phyloP scores from a whole-genome alignment of 2,113 vertebrate genomes.

The Lethenteron camtschaticum region DNA sequence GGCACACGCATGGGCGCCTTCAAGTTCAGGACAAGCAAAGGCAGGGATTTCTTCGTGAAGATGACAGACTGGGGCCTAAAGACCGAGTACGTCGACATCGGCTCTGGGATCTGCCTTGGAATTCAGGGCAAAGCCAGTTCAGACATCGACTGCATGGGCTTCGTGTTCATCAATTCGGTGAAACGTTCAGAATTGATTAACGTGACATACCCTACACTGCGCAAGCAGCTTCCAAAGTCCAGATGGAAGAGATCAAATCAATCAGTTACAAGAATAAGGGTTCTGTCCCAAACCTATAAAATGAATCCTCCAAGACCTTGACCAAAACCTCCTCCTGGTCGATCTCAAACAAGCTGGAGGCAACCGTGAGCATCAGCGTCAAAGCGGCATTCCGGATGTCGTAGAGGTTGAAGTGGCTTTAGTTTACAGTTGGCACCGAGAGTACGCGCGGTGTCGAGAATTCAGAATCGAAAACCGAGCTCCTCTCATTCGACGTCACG shows the following conservation, averaged over 20 bases:
- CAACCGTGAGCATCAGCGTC: slow-evolving; percentile 7
- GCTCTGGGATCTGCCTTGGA: slow-evolving; percentile 15
- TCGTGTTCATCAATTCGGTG: slow-evolving; percentile 12
- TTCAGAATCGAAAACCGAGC: no score
- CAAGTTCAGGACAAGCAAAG: slow-evolving; percentile 11
- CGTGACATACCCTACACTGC: slow-evolving; percentile 12
- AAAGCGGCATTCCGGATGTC: slow-evolving; percentile 10
- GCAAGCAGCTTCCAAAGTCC: slow-evolving; percentile 8
- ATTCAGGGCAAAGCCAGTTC: neutral
- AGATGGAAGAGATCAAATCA: slow-evolving; percentile 10
- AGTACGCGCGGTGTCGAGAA: no score
- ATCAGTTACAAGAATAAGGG: slow-evolving; percentile 5
- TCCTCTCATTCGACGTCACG: neutral
- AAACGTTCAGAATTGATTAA: slow-evolving; percentile 8
- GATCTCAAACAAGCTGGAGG: neutral
- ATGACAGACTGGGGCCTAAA: slow-evolving; percentile 13
- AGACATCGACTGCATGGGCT: slow-evolving; percentile 11
- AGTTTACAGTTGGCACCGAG: no score
- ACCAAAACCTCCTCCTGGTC: slow-evolving; percentile 12
- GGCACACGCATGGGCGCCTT: slow-evolving; percentile 14
- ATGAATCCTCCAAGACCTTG: slow-evolving; percentile 10
- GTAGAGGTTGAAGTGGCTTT: no score
- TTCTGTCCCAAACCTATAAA: slow-evolving; percentile 3
- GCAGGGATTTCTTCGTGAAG: slow-evolving; percentile 8
- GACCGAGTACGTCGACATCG: slow-evolving; percentile 11